Evolutionary conservation across 2,888 invertebrate genomes (phyloP), one percentile per base, ranked within the genome.

Genomic region (Tetranychus truncatus): DNA sequence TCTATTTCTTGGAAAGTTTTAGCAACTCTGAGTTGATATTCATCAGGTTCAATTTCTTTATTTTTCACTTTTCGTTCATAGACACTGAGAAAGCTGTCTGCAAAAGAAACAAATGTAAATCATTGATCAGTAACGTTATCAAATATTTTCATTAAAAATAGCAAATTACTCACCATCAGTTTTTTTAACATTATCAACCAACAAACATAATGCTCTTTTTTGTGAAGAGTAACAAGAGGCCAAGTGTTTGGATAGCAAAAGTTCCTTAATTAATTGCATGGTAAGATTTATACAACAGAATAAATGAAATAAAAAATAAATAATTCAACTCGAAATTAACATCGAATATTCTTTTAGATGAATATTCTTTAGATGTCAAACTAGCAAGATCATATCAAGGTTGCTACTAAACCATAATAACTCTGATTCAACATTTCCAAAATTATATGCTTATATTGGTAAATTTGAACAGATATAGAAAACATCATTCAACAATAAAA

Each of bases 21-120:
- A 45, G 89, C 87, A 18, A 94, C 87, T 80, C 84, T 85, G 77
- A 86, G 84, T 81, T 95, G 95, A 80, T 89, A 87, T 24, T 86
- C 83, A 84, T 95, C 95, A 74, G 85, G 79, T n/a, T 80, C 79
- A 46, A 85, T 78, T 74, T 83, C 81, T 20, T 83, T 83, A 15
- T 77, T 79, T 21, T 80, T 71, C 1, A 78, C 76, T 72, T 77
- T 76, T 20, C 77, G 73, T 75, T 77, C 75, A 66, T 78, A 78
- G 3, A 75, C 71, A 21, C 34, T 20, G 1, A 69, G 69, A 21
- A 69, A 24, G n/a, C 20, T 69, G 1, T 21, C 69, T 69, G 34
- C 7, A 69, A 24, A 67, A 21, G 34, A 69, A 7, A 55, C 55
- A 55, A 55, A 55, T 9, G 1, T 7, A 55, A 55, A 55, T 34